Evolutionary conservation across 2,113 vertebrate species (phyloP).

Genomic region (Actinemys pallida): DNA sequence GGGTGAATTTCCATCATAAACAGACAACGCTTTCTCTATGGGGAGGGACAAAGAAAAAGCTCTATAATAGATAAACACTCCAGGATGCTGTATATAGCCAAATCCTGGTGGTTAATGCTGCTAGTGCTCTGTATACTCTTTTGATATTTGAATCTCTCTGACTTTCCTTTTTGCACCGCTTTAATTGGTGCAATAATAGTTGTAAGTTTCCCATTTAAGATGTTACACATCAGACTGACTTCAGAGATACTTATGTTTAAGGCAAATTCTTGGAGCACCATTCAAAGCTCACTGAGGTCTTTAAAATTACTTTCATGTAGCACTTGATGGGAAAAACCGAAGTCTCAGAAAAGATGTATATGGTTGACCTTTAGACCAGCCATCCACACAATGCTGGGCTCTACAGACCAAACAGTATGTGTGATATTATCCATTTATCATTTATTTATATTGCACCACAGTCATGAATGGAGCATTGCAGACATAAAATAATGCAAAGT

Average conservation of each 20-base stretch:
- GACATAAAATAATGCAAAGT: background rate
- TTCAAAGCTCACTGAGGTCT: conserved; percentile 34
- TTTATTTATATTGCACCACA: conserved; percentile 3
- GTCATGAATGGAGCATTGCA: background rate
- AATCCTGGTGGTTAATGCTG: background rate
- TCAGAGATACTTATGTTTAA: conserved; percentile 19
- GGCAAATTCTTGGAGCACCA: background rate
- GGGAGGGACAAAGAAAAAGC: conserved; percentile 9
- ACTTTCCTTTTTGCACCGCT: background rate
- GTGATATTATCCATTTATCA: background rate
- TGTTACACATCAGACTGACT: conserved; percentile 2
- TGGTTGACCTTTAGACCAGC: background rate
- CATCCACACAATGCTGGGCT: background rate
- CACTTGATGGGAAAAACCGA: background rate
- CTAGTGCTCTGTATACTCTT: background rate
- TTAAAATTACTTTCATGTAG: conserved; percentile 24
- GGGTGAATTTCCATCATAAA: conserved; percentile 43
- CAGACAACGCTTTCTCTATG: conserved; percentile 14
- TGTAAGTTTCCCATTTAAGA: conserved; percentile 43
- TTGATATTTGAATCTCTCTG: conserved; percentile 50
- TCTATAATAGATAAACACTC: conserved; percentile 2
- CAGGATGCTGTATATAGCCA: background rate
- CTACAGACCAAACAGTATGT: background rate
- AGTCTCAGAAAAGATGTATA: background rate
- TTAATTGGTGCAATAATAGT: conserved; percentile 23